phyloP scores from a whole-genome alignment of 2,888 invertebrate genomes.

The Xestia c-nigrum region DNA sequence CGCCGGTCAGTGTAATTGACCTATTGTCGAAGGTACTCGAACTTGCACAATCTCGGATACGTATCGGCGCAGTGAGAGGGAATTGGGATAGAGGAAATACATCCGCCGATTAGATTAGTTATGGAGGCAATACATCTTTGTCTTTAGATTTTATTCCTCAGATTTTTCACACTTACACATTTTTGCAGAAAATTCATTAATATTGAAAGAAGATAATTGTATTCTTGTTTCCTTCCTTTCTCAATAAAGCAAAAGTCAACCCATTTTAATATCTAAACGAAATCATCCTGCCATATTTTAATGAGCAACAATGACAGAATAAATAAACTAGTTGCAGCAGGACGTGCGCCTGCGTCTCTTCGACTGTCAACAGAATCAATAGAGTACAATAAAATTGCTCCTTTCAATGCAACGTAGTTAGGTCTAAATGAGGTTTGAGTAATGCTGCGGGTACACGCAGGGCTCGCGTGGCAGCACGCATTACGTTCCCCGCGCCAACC shows the following conservation, averaged over 20 bases:
- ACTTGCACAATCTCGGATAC: slow-evolving; percentile 46
- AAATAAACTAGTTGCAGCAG: slow-evolving; percentile 80
- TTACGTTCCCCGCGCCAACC: slow-evolving; percentile 74
- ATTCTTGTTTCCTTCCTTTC: background rate
- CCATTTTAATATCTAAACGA: slow-evolving; percentile 48
- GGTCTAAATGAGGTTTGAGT: slow-evolving; percentile 90
- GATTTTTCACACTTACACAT: background rate
- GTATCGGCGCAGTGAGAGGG: slow-evolving; percentile 23
- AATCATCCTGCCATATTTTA: slow-evolving; percentile 73
- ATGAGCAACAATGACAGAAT: slow-evolving; percentile 79
- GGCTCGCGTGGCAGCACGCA: slow-evolving; percentile 83
- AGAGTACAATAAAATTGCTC: slow-evolving; percentile 88
- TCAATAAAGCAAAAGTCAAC: background rate
- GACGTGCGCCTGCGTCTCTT: slow-evolving; percentile 75
- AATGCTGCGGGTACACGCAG: slow-evolving; percentile 86
- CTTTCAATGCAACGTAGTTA: slow-evolving; percentile 88
- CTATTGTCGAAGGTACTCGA: slow-evolving; percentile 52
- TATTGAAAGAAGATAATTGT: background rate
- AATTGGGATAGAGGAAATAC: slow-evolving; percentile 35
- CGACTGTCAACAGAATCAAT: slow-evolving; percentile 88
- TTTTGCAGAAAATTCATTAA: background rate
- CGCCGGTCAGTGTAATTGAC: slow-evolving; percentile 56
- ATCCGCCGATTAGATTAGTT: slow-evolving; percentile 34
- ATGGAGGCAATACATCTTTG: background rate
- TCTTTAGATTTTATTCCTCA: background rate